Conservation (phyloP, 2,888 invertebrate genomes). For the Alentia gelatinosa region DNA sequence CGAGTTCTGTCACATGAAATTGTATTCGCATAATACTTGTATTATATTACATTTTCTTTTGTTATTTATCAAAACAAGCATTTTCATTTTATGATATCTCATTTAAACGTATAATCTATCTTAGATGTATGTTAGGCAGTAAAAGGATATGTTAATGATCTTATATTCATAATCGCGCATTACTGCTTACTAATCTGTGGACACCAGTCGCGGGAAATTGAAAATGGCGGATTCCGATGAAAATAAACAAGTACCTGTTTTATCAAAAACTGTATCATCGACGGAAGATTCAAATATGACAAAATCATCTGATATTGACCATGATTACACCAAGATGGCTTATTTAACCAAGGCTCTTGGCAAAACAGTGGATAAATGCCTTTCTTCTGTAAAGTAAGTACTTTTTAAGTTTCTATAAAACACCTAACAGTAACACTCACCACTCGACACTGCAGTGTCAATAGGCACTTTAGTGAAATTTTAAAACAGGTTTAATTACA, state of each 20-base stretch:
- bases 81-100: too few species aligned
- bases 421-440: too few species aligned
- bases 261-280: background rate
- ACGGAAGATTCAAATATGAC: background rate
- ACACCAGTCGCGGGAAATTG: conserved; percentile 1
- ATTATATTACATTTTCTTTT: background rate
- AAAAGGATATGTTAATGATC: too few species aligned
- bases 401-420: too few species aligned
- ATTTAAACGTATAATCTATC: too few species aligned
- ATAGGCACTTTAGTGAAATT: too few species aligned
- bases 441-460: too few species aligned
- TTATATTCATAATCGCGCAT: too few species aligned
- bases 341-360: background rate
- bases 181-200: too few species aligned
- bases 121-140: too few species aligned
- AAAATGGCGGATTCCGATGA: conserved; percentile 28
- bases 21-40: background rate
- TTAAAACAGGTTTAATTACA: too few species aligned
- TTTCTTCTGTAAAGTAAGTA: conserved; percentile 19
- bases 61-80: too few species aligned
- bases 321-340: background rate
- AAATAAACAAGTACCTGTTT: background rate
- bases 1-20: background rate
- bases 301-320: background rate
- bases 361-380: conserved; percentile 14